Base-by-base conservation (phyloP, 1,140 invertebrate genomes). In the Dendrolimus kikuchii region DNA sequence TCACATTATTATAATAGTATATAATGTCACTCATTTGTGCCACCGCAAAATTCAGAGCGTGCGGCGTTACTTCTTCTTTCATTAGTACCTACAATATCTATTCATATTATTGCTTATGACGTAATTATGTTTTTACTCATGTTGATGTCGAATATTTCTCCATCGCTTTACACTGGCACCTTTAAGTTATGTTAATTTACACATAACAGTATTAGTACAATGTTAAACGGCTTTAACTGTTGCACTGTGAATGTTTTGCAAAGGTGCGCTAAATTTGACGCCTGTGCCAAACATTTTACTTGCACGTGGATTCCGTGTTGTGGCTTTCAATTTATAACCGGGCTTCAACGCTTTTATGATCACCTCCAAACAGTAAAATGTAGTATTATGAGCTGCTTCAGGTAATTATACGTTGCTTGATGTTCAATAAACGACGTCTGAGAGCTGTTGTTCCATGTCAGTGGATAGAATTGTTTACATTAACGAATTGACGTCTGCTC, bases 211-310 rank as follows among this genome's bases (percentile, higher is more conserved):
- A 64, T 59, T 58, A 66, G 61, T 55, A 48, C 49, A 51, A 59
- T 60, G 63, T 64, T 73, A 71, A 74, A 60, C 55, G 59, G 48
- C 55, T 62, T 64, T 23, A 67, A 67, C 64, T 46, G 70, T 66
- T 49, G 51, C 55, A 47, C 47, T 40, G 47, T 46, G 45, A 60
- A 57, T 49, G 49, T 59, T 74, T 77, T 60, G 63, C 71, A 54
- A 38, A 49, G 45, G 56, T 46, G 48, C 57, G 69, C 61, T 70
- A 77, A 74, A 71, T 68, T 49, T 66, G 61, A 61, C 65, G 53
- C 40, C 38, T 52, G 59, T 52, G 59, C 57, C 62, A 60, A 64
- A 57, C 58, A 52, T 51, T 54, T 60, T 59, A 57, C 63, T 62
- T 63, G 53, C 53, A 37, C 41, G 42, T 49, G 5, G 41, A 53